Evolutionary conservation across 2,113 vertebrate genomes (phyloP).

Genomic region (Barnardius zonarius): DNA sequence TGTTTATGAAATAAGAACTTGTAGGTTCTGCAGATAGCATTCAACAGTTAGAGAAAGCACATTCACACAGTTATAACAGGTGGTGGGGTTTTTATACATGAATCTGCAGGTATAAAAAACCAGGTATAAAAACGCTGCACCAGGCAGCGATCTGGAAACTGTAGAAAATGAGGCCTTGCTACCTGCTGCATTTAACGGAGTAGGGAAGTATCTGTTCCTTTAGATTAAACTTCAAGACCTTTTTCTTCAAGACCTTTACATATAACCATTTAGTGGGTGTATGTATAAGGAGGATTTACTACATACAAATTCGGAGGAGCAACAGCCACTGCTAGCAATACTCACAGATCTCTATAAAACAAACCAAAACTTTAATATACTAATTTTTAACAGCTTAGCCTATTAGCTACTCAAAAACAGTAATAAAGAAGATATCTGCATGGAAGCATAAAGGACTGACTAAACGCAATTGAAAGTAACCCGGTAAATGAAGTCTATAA

Average conservation of each 20-base stretch:
- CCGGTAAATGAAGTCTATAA: background rate
- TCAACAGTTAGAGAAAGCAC: background rate
- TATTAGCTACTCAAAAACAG: background rate
- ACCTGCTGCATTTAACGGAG: slow-evolving; percentile 67
- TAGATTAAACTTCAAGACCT: slow-evolving; percentile 60
- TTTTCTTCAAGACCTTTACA: background rate
- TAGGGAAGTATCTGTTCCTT: slow-evolving; percentile 67
- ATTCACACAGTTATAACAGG: background rate
- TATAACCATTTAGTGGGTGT: slow-evolving; percentile 59
- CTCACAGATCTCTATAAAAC: slow-evolving; percentile 73
- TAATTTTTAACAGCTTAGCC: background rate
- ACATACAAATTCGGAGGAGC: slow-evolving; percentile 72
- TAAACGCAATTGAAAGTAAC: background rate
- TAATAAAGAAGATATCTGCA: background rate
- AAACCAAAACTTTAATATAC: background rate
- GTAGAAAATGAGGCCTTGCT: slow-evolving; percentile 60
- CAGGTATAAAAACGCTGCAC: slow-evolving; percentile 63
- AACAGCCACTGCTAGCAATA: slow-evolving; percentile 81
- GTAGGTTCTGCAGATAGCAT: background rate
- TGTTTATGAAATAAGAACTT: background rate
- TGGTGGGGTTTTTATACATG: slow-evolving; percentile 70
- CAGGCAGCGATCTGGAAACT: slow-evolving; percentile 77
- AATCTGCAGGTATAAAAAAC: slow-evolving; percentile 58
- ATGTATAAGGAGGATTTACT: slow-evolving; percentile 70
- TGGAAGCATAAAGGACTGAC: background rate